Percentiles rank a stretch among this genome's conserved stretches.
Evolutionary conservation across 2,888 invertebrate species (phyloP).

Genomic region (Abrostola tripartita): DNA sequence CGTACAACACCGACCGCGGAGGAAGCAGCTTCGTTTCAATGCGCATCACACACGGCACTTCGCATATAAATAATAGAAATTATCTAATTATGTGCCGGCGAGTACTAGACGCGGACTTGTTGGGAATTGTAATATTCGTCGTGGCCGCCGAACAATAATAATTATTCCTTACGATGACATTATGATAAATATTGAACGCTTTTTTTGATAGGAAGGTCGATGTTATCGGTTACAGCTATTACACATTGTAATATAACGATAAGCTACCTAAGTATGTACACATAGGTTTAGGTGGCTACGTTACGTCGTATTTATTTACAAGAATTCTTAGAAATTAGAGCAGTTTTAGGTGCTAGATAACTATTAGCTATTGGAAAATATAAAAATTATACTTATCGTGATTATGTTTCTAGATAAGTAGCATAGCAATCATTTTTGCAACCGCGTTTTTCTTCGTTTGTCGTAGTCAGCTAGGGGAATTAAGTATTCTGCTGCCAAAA

Average conservation of each 20-base stretch:
- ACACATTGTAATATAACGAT: slow-evolving; percentile 81
- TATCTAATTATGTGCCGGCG: slow-evolving; percentile 84
- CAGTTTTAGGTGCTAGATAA: neutral
- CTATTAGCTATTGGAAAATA: no score
- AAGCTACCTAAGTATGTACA: slow-evolving; percentile 78
- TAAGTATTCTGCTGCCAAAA: neutral
- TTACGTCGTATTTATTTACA: slow-evolving; percentile 48
- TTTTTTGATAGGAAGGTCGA: slow-evolving; percentile 82
- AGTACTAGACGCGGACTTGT: slow-evolving; percentile 74
- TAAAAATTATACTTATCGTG: no score
- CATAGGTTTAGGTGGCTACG: slow-evolving; percentile 59
- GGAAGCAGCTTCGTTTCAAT: slow-evolving; percentile 80
- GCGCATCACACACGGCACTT: slow-evolving; percentile 72
- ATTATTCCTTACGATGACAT: slow-evolving; percentile 76
- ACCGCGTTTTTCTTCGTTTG: neutral
- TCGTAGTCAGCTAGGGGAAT: neutral
- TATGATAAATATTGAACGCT: slow-evolving; percentile 77
- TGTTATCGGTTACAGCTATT: slow-evolving; percentile 84
- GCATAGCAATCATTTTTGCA: no score
- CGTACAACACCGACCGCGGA: slow-evolving; percentile 71
- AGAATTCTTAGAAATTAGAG: slow-evolving; percentile 41
- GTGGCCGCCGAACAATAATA: slow-evolving; percentile 68
- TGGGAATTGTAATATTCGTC: slow-evolving; percentile 77
- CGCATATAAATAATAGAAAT: slow-evolving; percentile 88
- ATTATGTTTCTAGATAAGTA: no score